Evolutionary conservation across 2,888 invertebrate genomes (phyloP), one percentile per base, ranked within the genome.

Genomic region (Drosophila anomelani): DNA sequence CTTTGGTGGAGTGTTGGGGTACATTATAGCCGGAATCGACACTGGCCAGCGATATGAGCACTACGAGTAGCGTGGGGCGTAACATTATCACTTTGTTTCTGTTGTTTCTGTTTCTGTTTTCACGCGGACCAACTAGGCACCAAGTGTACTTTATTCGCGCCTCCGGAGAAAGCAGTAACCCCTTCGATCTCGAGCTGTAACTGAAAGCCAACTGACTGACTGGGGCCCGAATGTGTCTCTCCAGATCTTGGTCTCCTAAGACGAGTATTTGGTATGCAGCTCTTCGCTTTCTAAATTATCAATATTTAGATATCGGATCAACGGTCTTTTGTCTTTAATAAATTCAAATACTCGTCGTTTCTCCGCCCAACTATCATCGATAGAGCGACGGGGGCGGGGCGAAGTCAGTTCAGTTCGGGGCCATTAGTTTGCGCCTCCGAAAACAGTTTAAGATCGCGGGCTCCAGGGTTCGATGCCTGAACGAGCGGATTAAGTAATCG

Each of bases 11-110:
- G 1, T 55, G 49, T 39, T 51, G n/a, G 7, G 66, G 75, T 46
- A 55, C 68, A 47, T 80, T 86, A 23, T 84, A 76, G 60, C 88
- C 89, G 62, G 90, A 87, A 64, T 86, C 87, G 75, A 88, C 88
- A 75, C 79, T 88, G 72, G 70, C 79, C 85, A 90, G 55, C 58
- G 79, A 75, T 47, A 87, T 29, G 58, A 88, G 76, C 68, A 85
- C 70, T 39, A 79, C 54, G 43, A 85, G 53, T 17, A 85, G 66
- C 59, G 85, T 78, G 49, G 75, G 34, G 38, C 80, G 89, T 68
- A 78, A 61, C 90, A 90, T 87, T 70, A 55, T 89, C 67, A 80
- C 79, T 32, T 68, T 39, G 61, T 56, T 58, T 41, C 43, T 15
- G 36, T 59, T 32, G 44, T 26, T 26, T 26, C 23, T 23, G 23